Evolutionary conservation across 2,888 invertebrate species (phyloP), one percentile per base, ranked within the genome.

Genomic region (Trachelus stipa): DNA sequence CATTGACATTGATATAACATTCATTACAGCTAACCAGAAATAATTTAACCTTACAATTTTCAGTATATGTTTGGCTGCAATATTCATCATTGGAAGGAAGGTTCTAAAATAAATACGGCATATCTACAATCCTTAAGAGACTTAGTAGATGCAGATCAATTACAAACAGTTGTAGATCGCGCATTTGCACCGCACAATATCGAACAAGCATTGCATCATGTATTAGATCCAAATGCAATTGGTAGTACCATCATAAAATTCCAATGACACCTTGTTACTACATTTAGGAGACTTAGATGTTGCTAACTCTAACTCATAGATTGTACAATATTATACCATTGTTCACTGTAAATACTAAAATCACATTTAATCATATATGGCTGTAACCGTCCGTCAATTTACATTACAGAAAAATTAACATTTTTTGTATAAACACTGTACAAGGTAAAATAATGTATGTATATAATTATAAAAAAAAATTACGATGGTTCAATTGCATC

Each of bases 141-240:
- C 76, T 90, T 94, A 74, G 93, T 93, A 0, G 93, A 94, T 83
- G 91, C 92, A 34, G 93, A 93, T 76, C 91, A 93, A 80, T 86
- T 94, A 79, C 93, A 93, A 85, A 93, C 93, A 9, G 93, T 94
- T 68, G 93, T 94, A 2, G 94, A 94, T 81, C 93, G 93, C 86
- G 93, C 92, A 34, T 93, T 91, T 83, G 86, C 91, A 3, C 92
- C 92, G 37, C 90, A 92, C 77, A 92, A 92, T 81, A 92, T 92
- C 30, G 92, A 92, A 81, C 89, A 91, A 80, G 93, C 93, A 11
- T 86, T 93, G 71, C 86, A 91, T 74, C 92, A 92, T 82, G 88
- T 92, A 33, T 87, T 90, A 73, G 91, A 91, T 76, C 88, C 89
- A 1, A 88, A 92, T 79, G 89, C 92, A 35, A 91, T 93, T 80